Percentiles rank a stretch among this genome's conserved stretches.
Conservation (phyloP, 1,140 invertebrate genomes). For the Potamilus streckersoni region DNA sequence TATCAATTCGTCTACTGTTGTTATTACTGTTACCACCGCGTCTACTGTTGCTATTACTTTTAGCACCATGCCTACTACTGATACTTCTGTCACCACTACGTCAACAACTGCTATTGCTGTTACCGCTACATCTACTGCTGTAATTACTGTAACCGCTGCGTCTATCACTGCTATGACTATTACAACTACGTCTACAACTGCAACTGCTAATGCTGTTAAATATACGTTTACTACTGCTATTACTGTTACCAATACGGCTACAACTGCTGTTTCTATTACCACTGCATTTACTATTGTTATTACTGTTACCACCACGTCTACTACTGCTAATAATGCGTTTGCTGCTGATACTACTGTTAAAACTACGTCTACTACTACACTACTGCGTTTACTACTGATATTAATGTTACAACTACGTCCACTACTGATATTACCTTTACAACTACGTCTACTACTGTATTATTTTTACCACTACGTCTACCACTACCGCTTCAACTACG, state of each 20-base stretch:
- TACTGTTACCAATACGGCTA: too few species aligned
- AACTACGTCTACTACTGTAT: neutral
- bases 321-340: neutral
- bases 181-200: too few species aligned
- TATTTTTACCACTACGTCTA: slow-evolving; percentile 6
- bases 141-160: too few species aligned
- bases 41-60: too few species aligned
- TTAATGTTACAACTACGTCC: neutral
- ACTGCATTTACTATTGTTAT: neutral
- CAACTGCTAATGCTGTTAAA: too few species aligned
- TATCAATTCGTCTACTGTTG: neutral
- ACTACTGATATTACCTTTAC: slow-evolving; percentile 7
- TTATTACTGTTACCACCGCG: slow-evolving; percentile 2
- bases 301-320: slow-evolving; percentile 1
- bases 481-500: slow-evolving; percentile 8
- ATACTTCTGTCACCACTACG: too few species aligned
- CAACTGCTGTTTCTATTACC: too few species aligned
- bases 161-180: too few species aligned
- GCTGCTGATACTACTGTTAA: slow-evolving; percentile 3
- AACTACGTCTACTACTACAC: slow-evolving; percentile 5
- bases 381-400: neutral
- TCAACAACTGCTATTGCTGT: neutral
- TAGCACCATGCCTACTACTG: too few species aligned
- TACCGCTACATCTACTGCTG: too few species aligned
- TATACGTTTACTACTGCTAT: too few species aligned